Evolutionary conservation across 1,140 invertebrate genomes (phyloP).

Genomic region (Amphibalanus amphitrite): DNA sequence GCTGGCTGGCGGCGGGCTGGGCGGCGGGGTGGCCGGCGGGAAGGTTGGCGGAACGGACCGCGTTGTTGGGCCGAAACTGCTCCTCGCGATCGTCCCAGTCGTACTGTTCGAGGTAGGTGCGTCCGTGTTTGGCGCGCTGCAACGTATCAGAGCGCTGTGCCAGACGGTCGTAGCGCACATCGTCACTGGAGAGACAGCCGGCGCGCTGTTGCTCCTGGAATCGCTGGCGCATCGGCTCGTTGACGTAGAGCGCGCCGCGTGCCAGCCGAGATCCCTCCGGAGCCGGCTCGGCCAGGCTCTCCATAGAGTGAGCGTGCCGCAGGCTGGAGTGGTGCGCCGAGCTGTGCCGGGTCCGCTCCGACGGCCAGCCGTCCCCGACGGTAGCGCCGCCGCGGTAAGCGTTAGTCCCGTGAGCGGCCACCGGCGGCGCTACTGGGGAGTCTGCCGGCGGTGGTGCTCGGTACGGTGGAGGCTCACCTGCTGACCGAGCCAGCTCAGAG

Average conservation of each 20-base stretch:
- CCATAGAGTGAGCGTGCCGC: constrained; percentile 42
- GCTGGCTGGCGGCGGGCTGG: constrained; percentile 19
- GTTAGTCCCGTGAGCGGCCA: neutral
- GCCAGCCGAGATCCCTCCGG: constrained; percentile 25
- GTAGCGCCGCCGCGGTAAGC: constrained; percentile 35
- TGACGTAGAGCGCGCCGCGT: constrained; percentile 52
- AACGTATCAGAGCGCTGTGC: constrained; percentile 21
- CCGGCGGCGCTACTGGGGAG: neutral
- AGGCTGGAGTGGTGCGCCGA: constrained; percentile 37
- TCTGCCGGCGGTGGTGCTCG: neutral
- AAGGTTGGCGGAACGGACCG: constrained; percentile 10
- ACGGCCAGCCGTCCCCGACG: constrained; percentile 50
- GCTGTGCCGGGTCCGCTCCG: neutral
- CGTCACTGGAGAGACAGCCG: constrained; percentile 15
- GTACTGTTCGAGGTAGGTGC: constrained; percentile 26
- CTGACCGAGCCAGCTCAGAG: constrained; percentile 1
- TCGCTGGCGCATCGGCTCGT: constrained; percentile 28
- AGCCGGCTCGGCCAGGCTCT: constrained; percentile 18
- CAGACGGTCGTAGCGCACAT: constrained; percentile 25
- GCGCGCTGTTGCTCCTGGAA: constrained; percentile 21
- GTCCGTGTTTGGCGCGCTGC: constrained; percentile 21
- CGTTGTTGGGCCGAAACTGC: constrained; percentile 18
- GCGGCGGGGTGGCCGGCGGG: neutral
- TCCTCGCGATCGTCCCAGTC: constrained; percentile 31
- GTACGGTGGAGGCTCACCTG: constrained; percentile 5